phyloP scores from a whole-genome alignment of 2,113 vertebrate species.

The Donacobius atricapilla region DNA sequence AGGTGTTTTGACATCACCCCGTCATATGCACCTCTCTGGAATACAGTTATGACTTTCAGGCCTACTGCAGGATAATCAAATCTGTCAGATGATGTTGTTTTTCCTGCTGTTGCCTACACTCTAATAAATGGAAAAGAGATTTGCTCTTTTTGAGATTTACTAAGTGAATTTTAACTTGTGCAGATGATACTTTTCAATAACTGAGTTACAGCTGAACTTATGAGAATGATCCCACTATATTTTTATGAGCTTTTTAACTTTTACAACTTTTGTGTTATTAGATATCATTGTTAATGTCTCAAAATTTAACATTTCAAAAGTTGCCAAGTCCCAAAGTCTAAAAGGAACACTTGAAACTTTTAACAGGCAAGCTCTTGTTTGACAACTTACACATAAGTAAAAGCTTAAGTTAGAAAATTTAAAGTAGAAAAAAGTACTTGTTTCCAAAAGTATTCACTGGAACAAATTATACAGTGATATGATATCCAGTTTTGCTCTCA shows the following conservation, averaged over 20 bases:
- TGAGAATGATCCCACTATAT: background rate
- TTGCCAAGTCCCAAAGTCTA: background rate
- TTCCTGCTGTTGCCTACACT: background rate
- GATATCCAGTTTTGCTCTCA: background rate
- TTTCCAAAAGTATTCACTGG: background rate
- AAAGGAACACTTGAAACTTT: background rate
- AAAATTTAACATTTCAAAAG: background rate
- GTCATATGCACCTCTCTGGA: background rate
- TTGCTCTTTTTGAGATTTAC: background rate
- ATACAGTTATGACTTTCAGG: background rate
- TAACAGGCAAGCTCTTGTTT: background rate
- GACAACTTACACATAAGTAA: background rate
- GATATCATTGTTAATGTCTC: background rate
- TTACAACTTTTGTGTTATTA: background rate
- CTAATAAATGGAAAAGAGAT: background rate
- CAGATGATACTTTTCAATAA: background rate
- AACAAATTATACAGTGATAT: background rate
- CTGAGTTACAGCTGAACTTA: background rate
- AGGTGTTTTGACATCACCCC: constrained; percentile 44
- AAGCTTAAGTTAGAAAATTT: background rate
- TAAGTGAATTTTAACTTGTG: background rate
- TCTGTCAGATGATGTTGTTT: background rate
- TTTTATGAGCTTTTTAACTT: background rate
- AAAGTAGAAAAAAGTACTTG: background rate
- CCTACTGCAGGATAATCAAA: background rate